Evolutionary conservation across 2,888 invertebrate genomes (phyloP).

Genomic region (Malacosoma neustria): DNA sequence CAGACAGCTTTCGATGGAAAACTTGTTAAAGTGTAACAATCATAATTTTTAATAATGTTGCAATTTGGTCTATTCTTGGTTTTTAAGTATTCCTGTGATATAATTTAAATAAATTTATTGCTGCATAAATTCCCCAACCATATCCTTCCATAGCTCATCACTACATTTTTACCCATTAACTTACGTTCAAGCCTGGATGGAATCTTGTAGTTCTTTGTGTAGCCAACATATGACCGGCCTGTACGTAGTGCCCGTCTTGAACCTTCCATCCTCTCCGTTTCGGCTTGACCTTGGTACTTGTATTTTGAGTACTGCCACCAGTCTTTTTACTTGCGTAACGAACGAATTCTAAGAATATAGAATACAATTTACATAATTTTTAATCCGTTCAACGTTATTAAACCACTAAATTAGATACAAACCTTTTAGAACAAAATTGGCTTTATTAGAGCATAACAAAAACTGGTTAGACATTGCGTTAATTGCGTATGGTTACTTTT

Average conservation of each 20-base stretch:
- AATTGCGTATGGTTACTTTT: conserved; percentile 8
- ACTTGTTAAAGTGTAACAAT: too few relatives aligned
- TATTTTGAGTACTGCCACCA: conserved; percentile 81
- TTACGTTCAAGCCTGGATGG: conserved; percentile 87
- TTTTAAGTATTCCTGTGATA: too few relatives aligned
- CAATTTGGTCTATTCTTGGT: too few relatives aligned
- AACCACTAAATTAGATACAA: conserved; percentile 3
- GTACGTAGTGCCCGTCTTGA: conserved; percentile 81
- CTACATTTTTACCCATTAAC: too few relatives aligned
- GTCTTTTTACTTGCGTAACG: conserved; percentile 85
- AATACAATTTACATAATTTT: not conserved
- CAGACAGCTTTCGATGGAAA: too few relatives aligned
- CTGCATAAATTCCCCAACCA: too few relatives aligned
- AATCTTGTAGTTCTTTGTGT: conserved; percentile 81
- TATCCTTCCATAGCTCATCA: too few relatives aligned
- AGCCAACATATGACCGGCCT: conserved; percentile 79
- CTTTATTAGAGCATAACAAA: conserved; percentile 16
- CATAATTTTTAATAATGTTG: too few relatives aligned
- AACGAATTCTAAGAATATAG: conserved; percentile 40
- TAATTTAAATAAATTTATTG: too few relatives aligned
- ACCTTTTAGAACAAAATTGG: conserved; percentile 27
- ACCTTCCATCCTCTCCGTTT: conserved; percentile 87
- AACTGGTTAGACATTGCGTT: conserved; percentile 30
- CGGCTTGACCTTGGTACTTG: conserved; percentile 78
- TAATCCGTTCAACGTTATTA: not conserved